These are phyloP conservation scores for Amphiura filiformis DNA, from an alignment of 35 echinoderm and acorn worm species.

Conservation along the genomic window DNA sequence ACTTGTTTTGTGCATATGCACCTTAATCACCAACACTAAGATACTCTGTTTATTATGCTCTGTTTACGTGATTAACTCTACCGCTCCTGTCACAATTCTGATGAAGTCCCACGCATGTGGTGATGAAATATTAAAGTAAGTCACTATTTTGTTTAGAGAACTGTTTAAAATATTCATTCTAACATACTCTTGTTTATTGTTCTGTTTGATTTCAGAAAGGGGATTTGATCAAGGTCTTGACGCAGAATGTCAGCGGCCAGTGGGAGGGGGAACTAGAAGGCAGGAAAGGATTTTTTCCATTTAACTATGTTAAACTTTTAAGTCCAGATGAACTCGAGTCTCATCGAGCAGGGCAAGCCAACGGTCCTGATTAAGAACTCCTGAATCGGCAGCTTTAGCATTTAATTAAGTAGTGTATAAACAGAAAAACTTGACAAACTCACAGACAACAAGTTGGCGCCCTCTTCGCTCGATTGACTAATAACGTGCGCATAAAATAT, in stretches of 20 bases:
- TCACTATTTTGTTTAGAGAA: too few relatives aligned
- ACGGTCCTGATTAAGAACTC: neutral
- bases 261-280: neutral
- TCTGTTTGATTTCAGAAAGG: neutral
- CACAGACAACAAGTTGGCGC: neutral
- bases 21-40: too few relatives aligned
- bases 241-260: neutral
- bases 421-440: neutral
- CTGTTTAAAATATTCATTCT: too few relatives aligned
- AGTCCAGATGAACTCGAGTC: neutral
- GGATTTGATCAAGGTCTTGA: neutral
- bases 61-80: too few relatives aligned
- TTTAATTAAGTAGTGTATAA: too few relatives aligned
- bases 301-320: slow-evolving; percentile 1
- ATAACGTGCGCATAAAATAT: neutral
- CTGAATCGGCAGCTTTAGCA: neutral
- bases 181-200: neutral
- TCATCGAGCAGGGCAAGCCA: neutral
- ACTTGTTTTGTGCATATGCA: too few relatives aligned
- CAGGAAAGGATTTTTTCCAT: neutral
- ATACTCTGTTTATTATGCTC: too few relatives aligned
- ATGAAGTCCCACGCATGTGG: too few relatives aligned
- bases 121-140: too few relatives aligned
- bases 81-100: too few relatives aligned
- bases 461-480: neutral